These are phyloP conservation scores for Heloderma charlesbogerti DNA, from an alignment of 2,113 vertebrate genomes.

Conservation along the genomic window DNA sequence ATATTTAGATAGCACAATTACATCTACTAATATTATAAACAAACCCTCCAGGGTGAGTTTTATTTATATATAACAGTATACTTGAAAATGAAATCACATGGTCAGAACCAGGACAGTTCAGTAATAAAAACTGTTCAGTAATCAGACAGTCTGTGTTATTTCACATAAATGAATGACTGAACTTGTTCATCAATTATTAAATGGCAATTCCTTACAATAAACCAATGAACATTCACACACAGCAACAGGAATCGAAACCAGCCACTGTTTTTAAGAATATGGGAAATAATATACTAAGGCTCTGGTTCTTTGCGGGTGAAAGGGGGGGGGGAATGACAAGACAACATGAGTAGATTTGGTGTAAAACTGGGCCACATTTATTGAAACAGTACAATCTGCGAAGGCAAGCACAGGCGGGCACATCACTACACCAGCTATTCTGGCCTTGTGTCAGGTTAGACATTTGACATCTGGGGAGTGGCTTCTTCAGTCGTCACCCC, in stretches of 20 bases:
- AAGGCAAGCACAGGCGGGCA: no score
- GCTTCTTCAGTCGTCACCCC: no score
- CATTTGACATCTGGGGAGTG: no score
- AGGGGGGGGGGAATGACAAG: no score
- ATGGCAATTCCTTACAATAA: slow-evolving; percentile 5
- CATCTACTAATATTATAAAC: neutral
- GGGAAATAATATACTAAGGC: neutral
- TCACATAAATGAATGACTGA: slow-evolving; percentile 28
- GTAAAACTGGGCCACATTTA: no score
- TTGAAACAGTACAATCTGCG: no score
- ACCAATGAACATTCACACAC: neutral
- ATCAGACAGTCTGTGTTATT: neutral
- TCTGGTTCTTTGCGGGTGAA: no score
- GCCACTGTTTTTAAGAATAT: neutral
- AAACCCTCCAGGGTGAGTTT: neutral
- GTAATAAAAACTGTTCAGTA: neutral
- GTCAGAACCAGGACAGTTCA: neutral
- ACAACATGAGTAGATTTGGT: no score
- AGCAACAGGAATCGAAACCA: neutral
- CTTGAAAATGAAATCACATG: neutral
- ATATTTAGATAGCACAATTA: neutral
- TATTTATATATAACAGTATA: neutral
- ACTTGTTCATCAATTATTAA: slow-evolving; percentile 9
- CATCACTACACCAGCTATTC: no score
- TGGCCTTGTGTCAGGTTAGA: no score